Base-by-base conservation (phyloP, 1,140 invertebrate genomes). In the Pectinophora gossypiella region DNA sequence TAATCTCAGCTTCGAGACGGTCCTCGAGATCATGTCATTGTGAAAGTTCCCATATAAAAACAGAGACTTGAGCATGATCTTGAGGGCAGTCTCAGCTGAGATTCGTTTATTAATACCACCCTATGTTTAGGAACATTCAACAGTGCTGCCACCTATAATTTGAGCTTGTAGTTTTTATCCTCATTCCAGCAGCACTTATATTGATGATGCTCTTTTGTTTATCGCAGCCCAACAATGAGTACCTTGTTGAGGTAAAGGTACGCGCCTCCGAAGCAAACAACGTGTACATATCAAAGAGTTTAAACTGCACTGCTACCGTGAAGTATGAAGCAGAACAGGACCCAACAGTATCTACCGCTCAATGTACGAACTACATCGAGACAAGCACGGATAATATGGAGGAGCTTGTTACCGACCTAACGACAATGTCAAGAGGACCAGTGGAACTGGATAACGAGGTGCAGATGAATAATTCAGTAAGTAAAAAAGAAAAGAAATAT, bases 391-490 rank as follows among this genome's bases (percentile, higher is more conserved):
- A 38, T 6, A 38, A 48, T 38, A 35, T 42, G 12, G 54, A 64
- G 32, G 61, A 62, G 21, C 46, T 35, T 4, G 40, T 21, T 7
- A 27, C 32, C 6, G 48, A 57, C 47, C 59, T 46, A 19, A 51
- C 49, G 40, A 64, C 49, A 18, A 12, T 38, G 4, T 43, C 38
- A 27, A 59, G 50, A 48, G 51, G 56, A 54, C 75, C 75, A 13
- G 61, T 85, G 7, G 61, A 79, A 49, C 61, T 83, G 9, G 75
- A 82, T 48, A 85, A 82, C 76, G 82, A 85, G 70, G 72, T 78
- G 3, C 64, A 81, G 43, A 47, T 60, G 2, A 64, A 76, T 42
- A 66, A 68, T 53, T 67, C 60, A 44, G 81, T 85, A 51, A 68
- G 72, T 64, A 55, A 13, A 7, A 1, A 7, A n/a, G 1, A 13